These are phyloP conservation scores for Apogon talboti DNA, from an alignment of 2,797 vertebrate genomes.

Conservation along the genomic window DNA sequence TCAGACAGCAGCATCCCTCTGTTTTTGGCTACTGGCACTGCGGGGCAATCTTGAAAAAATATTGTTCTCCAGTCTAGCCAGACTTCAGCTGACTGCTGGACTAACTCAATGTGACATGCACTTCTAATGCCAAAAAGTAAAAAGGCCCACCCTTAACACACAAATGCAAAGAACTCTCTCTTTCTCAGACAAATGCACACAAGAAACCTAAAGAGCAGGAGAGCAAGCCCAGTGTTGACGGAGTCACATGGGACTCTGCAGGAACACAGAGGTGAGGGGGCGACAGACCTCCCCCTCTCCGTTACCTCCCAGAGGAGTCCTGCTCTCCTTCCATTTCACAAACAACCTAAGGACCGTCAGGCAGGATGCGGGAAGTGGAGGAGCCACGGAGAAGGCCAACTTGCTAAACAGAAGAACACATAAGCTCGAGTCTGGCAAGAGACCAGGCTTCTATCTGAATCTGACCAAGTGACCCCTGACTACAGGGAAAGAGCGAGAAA, in stretches of 20 bases:
- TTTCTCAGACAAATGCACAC: slow-evolving; percentile 42
- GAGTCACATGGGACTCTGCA: slow-evolving; percentile 61
- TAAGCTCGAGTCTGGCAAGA: slow-evolving; percentile 48
- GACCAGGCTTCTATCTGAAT: slow-evolving; percentile 62
- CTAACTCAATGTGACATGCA: slow-evolving; percentile 84
- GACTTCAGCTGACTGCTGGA: slow-evolving; percentile 76
- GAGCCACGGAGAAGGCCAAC: slow-evolving; percentile 45
- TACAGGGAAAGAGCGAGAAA: slow-evolving; percentile 35
- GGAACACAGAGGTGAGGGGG: slow-evolving; percentile 76
- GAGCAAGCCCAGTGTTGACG: slow-evolving; percentile 56
- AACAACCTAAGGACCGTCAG: slow-evolving; percentile 79
- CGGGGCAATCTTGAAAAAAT: slow-evolving; percentile 84
- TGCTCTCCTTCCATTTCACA: slow-evolving; percentile 82
- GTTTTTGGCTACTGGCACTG: slow-evolving; percentile 63
- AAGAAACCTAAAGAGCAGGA: slow-evolving; percentile 46
- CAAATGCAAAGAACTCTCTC: slow-evolving; percentile 35
- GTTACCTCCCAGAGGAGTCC: slow-evolving; percentile 79
- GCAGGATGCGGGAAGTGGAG: slow-evolving; percentile 76
- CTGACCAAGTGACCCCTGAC: slow-evolving; percentile 51
- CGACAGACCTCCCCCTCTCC: slow-evolving; percentile 73
- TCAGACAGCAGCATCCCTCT: slow-evolving; percentile 53
- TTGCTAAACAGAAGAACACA: slow-evolving; percentile 74
- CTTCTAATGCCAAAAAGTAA: slow-evolving; percentile 57
- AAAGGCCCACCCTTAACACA: slow-evolving; percentile 49
- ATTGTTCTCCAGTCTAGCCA: slow-evolving; percentile 86